phyloP scores from a whole-genome alignment of 2,113 vertebrate genomes.

The Psilopsiagon aurifrons region DNA sequence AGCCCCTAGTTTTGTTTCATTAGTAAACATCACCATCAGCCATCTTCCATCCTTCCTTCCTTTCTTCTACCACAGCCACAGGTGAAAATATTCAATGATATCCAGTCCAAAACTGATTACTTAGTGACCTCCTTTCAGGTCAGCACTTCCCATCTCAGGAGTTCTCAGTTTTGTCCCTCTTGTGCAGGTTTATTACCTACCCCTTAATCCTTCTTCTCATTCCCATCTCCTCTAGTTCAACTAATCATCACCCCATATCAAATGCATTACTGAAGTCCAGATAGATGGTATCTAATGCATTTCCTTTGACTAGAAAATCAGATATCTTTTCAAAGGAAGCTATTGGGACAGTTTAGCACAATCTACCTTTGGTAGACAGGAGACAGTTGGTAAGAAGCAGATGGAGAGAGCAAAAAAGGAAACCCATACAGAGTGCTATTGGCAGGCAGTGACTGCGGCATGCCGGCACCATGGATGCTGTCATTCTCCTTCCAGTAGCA shows the following conservation, averaged over 20 bases:
- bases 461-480: rapidly evolving
- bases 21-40: not conserved
- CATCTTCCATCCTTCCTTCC: not conserved
- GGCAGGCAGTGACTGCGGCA: not conserved
- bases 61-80: not conserved
- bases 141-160: not conserved
- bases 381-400: not conserved
- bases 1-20: not conserved
- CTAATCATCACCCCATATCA: not conserved
- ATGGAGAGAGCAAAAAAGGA: not conserved
- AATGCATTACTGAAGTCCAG: not conserved
- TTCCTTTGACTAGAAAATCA: conserved; percentile 15
- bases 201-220: not conserved
- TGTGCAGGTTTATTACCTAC: not conserved
- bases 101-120: not conserved
- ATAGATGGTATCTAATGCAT: not conserved
- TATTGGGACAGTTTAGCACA: not conserved
- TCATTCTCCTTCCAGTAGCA: not conserved
- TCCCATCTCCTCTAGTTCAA: not conserved
- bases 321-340: not conserved
- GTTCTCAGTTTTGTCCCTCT: not conserved
- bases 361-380: not conserved
- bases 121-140: not conserved
- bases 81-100: not conserved
- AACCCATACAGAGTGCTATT: not conserved